A percentile compares a stretch with the other conserved stretches of the same genome.
phyloP scores from a whole-genome alignment of 2,797 vertebrate genomes.

The Epinephelus malabaricus region DNA sequence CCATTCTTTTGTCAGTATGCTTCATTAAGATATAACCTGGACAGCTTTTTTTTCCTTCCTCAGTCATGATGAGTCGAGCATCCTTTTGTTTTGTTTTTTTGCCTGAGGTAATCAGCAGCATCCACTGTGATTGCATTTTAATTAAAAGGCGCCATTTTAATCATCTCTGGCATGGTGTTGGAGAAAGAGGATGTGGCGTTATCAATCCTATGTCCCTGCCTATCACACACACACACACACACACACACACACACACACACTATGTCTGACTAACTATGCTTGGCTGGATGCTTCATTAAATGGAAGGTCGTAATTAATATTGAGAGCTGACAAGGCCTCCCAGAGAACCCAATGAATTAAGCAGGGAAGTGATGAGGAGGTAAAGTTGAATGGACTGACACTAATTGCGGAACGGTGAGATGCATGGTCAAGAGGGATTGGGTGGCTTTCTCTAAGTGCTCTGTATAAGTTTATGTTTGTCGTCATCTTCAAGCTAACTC shows the following conservation, averaged over 20 bases:
- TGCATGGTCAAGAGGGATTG: conserved; percentile 62
- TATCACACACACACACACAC: conserved; percentile 44
- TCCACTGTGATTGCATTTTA: conserved; percentile 81
- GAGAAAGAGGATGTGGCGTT: conserved; percentile 68
- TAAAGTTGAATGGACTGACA: conserved; percentile 79
- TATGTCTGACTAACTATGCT: conserved; percentile 66
- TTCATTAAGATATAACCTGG: conserved; percentile 59
- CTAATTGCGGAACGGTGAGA: conserved; percentile 69
- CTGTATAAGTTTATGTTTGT: conserved; percentile 42
- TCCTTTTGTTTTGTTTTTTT: conserved; percentile 32
- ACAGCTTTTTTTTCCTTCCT: conserved; percentile 14
- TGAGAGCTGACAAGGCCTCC: conserved; percentile 82
- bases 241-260: conserved; percentile 48
- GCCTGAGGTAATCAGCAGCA: conserved; percentile 75
- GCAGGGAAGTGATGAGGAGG: conserved; percentile 77
- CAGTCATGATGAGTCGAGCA: conserved; percentile 13
- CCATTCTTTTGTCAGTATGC: conserved; percentile 43
- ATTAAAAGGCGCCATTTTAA: conserved; percentile 84
- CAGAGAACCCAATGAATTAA: conserved; percentile 78
- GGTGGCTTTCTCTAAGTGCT: conserved; percentile 26
- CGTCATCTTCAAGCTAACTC: conserved; percentile 20
- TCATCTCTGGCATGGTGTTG: conserved; percentile 70
- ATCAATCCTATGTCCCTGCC: conserved; percentile 72
- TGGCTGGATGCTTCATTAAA: conserved; percentile 79
- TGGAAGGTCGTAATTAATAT: conserved; percentile 85